Conservation (phyloP, 2,888 invertebrate species). For the Ischnura elegans region DNA sequence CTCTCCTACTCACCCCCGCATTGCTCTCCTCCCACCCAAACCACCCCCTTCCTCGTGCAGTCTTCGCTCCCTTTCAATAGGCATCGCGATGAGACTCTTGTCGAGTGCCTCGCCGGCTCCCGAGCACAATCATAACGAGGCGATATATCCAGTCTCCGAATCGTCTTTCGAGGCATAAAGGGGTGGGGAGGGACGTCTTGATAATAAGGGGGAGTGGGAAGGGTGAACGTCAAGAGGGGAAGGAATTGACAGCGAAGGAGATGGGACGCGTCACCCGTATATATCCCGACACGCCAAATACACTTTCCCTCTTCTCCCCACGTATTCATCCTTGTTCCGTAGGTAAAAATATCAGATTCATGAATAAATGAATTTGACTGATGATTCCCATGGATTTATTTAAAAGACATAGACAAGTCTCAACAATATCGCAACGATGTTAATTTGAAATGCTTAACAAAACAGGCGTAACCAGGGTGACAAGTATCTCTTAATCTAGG, state of each 20-base stretch:
- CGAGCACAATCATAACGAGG: constrained; percentile 56
- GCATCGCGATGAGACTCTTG: constrained; percentile 8
- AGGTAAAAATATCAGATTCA: background rate
- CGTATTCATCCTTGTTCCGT: background rate
- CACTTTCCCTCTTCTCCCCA: background rate
- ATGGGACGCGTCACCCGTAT: background rate
- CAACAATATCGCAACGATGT: no score
- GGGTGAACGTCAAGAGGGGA: background rate
- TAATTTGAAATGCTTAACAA: no score
- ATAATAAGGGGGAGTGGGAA: background rate
- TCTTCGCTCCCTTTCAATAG: constrained; percentile 40
- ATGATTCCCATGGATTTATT: no score
- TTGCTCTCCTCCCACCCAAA: background rate
- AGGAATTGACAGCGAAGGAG: background rate
- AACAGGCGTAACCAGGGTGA: no score
- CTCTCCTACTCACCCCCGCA: background rate
- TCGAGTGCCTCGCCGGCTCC: constrained; percentile 51
- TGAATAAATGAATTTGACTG: background rate
- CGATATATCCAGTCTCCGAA: constrained; percentile 37
- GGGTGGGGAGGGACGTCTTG: background rate
- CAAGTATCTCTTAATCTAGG: no score
- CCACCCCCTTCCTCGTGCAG: background rate
- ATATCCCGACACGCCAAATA: background rate
- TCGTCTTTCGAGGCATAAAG: background rate
- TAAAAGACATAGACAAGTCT: no score